Percentiles rank a stretch among this genome's conserved stretches.
Conservation (phyloP, 1,140 invertebrate genomes). For the Pantala flavescens region DNA sequence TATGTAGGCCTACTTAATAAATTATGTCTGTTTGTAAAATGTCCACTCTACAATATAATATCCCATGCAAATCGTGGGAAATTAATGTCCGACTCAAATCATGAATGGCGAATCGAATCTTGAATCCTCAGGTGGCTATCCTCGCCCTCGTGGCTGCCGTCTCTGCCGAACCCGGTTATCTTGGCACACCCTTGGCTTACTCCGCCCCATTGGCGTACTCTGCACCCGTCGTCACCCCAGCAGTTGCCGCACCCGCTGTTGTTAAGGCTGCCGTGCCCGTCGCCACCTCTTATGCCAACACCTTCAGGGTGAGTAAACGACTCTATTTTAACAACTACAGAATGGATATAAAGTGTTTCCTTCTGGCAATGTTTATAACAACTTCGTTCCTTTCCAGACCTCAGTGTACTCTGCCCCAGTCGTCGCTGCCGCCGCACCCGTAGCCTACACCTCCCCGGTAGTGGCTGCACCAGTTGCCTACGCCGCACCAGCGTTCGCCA, state of each 20-base stretch:
- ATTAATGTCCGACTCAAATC: too few relatives aligned
- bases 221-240: neutral
- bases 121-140: neutral
- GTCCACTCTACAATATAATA: too few relatives aligned
- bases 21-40: too few relatives aligned
- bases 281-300: conserved; percentile 15
- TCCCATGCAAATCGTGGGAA: too few relatives aligned
- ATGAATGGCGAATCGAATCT: neutral
- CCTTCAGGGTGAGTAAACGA: neutral
- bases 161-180: neutral
- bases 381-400: neutral
- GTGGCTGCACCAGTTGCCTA: neutral
- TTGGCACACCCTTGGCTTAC: neutral
- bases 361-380: neutral
- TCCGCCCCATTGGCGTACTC: neutral
- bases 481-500: neutral
- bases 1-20: too few relatives aligned
- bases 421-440: neutral
- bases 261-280: neutral
- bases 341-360: neutral
- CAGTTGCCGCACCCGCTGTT: neutral
- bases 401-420: neutral
- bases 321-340: too few relatives aligned
- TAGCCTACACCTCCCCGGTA: neutral
- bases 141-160: neutral